Evolutionary conservation across 2,888 invertebrate genomes (phyloP), one percentile per base, ranked within the genome.

Genomic region (Carpatolechia fugitivella): DNA sequence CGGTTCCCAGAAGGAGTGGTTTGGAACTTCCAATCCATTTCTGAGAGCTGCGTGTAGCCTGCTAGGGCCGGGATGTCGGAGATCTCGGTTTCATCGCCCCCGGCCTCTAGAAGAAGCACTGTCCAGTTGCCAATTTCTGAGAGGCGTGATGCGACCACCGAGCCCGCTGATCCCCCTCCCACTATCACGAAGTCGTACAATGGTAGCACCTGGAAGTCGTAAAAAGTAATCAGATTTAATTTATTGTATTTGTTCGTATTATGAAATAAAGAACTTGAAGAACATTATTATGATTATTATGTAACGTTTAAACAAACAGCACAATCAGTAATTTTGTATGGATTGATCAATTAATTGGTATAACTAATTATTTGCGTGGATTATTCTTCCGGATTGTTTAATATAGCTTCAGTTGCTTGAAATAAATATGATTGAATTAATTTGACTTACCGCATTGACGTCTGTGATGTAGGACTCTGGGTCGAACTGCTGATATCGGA

Each of bases 11-110:
- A 94, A 0, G 96, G 95, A 3, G 95, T 94, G 1, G 97, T 97
- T 82, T 96, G 95, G 82, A 95, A 98, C 85, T 97, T 95, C 98
- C 98, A 98, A 85, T 98, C 97, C 78, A 97, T 92, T 31, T 96
- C 95, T 18, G 96, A 94, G 57, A 96, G 92, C 76, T 97, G 97
- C 20, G 94, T 92, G 79, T 96, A 97, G 11, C 95, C 96, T 18
- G 96, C 95, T 58, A 97, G 81, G 0, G 96, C 94, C 1, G 97
- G 97, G 54, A 97, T 94, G 82, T 97, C 97, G 3, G 96, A 95
- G 59, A 97, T 94, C 83, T 97, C 97, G 61, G 94, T 96, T 82
- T 97, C 97, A 82, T 97, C 96, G 40, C 95, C 94, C 35, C 97
- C 97, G 0, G 97, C 97, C 80, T 97, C 97, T 56, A 97, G 78